Evolutionary conservation across 2,797 vertebrate species (phyloP).

Genomic region (Tokudaia tokunoshimensis): DNA sequence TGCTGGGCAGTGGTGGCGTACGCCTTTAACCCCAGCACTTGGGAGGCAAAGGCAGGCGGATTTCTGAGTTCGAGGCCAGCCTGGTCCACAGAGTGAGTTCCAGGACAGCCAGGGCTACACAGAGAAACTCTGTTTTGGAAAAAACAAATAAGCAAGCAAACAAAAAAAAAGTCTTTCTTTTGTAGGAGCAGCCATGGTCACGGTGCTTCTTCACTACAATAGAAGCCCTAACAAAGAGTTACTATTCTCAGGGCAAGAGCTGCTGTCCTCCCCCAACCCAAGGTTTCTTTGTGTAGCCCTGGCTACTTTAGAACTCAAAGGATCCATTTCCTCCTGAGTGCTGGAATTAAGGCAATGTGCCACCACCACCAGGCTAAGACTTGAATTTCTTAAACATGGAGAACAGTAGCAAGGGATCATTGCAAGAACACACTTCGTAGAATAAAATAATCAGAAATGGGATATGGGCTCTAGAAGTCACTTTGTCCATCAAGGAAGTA

Average conservation of each 20-base stretch:
- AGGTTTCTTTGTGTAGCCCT: not conserved
- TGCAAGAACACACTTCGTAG: not conserved
- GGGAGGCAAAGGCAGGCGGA: not conserved
- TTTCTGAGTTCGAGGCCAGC: not conserved
- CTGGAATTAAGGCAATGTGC: not conserved
- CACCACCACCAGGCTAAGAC: not conserved
- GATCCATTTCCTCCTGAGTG: not conserved
- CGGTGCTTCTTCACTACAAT: not conserved
- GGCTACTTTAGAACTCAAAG: not conserved
- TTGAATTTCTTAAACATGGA: not conserved
- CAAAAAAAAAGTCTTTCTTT: not conserved
- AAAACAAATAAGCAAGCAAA: too few relatives aligned
- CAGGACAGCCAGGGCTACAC: not conserved
- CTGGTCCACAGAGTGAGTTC: not conserved
- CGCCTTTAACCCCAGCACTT: not conserved
- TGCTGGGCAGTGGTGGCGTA: too few relatives aligned
- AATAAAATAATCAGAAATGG: not conserved
- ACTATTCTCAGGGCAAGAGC: not conserved
- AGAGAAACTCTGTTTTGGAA: not conserved
- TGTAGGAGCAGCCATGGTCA: not conserved
- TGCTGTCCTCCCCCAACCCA: not conserved
- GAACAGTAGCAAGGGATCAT: not conserved
- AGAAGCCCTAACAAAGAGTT: not conserved
- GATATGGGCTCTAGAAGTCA: slow-evolving; percentile 1
- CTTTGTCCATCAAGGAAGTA: not conserved